Evolutionary conservation across 2,888 invertebrate species (phyloP).

Genomic region (Pseudococcus viburni): DNA sequence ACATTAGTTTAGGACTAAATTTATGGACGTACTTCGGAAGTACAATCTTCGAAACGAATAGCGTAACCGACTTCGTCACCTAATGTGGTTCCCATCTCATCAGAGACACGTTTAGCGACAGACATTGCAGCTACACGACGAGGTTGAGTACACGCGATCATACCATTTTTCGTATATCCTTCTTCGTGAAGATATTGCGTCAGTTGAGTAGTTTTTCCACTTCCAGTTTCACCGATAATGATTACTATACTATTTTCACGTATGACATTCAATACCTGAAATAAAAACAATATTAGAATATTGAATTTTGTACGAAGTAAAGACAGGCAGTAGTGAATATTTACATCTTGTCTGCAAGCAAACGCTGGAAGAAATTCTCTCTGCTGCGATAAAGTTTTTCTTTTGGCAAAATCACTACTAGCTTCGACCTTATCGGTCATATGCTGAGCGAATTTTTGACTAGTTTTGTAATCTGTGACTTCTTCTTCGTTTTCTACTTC

Average conservation of each 20-base stretch:
- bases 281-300: background rate
- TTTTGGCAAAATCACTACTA: slow-evolving; percentile 87
- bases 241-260: slow-evolving; percentile 95
- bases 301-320: background rate
- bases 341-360: slow-evolving; percentile 89
- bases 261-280: slow-evolving; percentile 84
- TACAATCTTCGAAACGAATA: slow-evolving; percentile 99
- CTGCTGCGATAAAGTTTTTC: slow-evolving; percentile 88
- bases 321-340: slow-evolving; percentile 12
- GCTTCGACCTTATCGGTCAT: slow-evolving; percentile 80
- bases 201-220: slow-evolving; percentile 97
- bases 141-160: slow-evolving; percentile 99
- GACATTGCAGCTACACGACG: slow-evolving; percentile 99
- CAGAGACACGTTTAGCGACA: slow-evolving; percentile 98
- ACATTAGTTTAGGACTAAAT: background rate
- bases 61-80: slow-evolving; percentile 91
- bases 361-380: slow-evolving; percentile 94
- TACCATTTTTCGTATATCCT: slow-evolving; percentile 91
- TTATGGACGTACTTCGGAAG: slow-evolving; percentile 78
- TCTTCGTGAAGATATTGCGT: slow-evolving; percentile 98
- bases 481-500: slow-evolving; percentile 77
- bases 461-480: slow-evolving; percentile 88
- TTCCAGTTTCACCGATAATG: slow-evolving; percentile 95
- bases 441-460: slow-evolving; percentile 97
- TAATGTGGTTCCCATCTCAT: slow-evolving; percentile 93